phyloP scores from a whole-genome alignment of 2,888 invertebrate species.

The Ophion ventricosus region DNA sequence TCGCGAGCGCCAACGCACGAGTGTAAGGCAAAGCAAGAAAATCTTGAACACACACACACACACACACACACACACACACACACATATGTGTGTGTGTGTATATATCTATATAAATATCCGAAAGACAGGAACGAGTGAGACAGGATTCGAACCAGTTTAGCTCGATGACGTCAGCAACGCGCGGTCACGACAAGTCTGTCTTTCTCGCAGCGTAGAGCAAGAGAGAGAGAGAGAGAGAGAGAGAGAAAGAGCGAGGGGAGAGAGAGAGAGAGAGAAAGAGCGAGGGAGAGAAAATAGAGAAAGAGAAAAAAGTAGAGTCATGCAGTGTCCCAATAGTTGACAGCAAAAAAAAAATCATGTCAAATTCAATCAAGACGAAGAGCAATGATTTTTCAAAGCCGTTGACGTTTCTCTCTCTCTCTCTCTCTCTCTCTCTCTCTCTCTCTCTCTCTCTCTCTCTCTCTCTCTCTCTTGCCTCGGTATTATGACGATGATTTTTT shows the following conservation, averaged over 20 bases:
- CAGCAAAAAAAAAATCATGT: background rate
- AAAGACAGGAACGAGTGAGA: constrained; percentile 46
- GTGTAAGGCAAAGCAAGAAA: constrained; percentile 25
- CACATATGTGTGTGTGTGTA: constrained; percentile 1
- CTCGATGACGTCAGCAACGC: constrained; percentile 61
- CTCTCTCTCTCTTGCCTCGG: background rate
- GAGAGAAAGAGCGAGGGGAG: constrained; percentile 1
- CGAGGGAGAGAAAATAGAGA: background rate
- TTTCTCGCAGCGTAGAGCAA: constrained; percentile 18
- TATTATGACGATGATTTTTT: background rate
- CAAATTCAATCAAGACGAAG: constrained; percentile 11
- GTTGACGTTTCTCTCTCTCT: constrained; percentile 29
- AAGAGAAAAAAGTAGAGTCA: constrained; percentile 26
- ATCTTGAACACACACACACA: background rate
- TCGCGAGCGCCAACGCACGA: background rate
- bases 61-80: background rate
- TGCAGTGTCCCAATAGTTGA: constrained; percentile 11
- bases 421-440: background rate
- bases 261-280: constrained; percentile 20
- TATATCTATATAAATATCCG: background rate
- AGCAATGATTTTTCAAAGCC: constrained; percentile 1
- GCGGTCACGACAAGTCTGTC: constrained; percentile 38
- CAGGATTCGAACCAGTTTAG: constrained; percentile 65
- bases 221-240: constrained; percentile 23
- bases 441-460: constrained; percentile 2